Evolutionary conservation across 2,888 invertebrate species (phyloP).

Genomic region (Gnatocerus cornutus): DNA sequence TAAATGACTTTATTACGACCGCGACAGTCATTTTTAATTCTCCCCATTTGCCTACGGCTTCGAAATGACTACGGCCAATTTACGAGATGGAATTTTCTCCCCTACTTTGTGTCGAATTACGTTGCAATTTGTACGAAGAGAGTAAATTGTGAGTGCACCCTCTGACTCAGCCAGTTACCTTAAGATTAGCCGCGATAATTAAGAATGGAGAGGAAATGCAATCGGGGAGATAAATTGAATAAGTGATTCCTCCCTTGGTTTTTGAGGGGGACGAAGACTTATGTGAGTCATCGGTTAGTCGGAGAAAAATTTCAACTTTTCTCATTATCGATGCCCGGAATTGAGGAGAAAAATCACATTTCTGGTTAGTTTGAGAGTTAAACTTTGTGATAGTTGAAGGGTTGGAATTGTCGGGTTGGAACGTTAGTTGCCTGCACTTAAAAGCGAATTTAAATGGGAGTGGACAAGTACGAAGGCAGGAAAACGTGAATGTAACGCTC

Average conservation of each 20-base stretch:
- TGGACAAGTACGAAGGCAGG: neutral
- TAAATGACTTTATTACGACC: slow-evolving; percentile 50
- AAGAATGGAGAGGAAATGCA: slow-evolving; percentile 31
- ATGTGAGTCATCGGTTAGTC: slow-evolving; percentile 2
- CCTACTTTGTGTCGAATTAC: slow-evolving; percentile 51
- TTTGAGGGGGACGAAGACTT: neutral
- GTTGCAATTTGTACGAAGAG: slow-evolving; percentile 47
- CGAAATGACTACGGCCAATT: slow-evolving; percentile 47
- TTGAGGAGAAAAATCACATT: slow-evolving; percentile 2
- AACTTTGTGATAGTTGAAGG: slow-evolving; percentile 1
- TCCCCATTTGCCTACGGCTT: slow-evolving; percentile 21
- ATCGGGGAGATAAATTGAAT: slow-evolving; percentile 29
- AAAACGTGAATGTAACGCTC: neutral
- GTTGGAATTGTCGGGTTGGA: slow-evolving; percentile 1
- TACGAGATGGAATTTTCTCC: slow-evolving; percentile 53
- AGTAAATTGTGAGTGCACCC: slow-evolving; percentile 41
- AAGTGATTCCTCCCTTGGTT: slow-evolving; percentile 15
- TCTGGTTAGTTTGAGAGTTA: slow-evolving; percentile 5
- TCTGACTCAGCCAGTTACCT: slow-evolving; percentile 39
- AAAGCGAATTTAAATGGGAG: neutral
- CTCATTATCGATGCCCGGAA: neutral
- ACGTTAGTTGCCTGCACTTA: slow-evolving; percentile 11
- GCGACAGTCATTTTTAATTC: slow-evolving; percentile 31
- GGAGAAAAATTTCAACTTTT: slow-evolving; percentile 14
- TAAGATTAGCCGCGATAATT: slow-evolving; percentile 49